These are phyloP conservation scores for Podilymbus podiceps DNA, from an alignment of 2,113 vertebrate genomes.

Conservation along the genomic window DNA sequence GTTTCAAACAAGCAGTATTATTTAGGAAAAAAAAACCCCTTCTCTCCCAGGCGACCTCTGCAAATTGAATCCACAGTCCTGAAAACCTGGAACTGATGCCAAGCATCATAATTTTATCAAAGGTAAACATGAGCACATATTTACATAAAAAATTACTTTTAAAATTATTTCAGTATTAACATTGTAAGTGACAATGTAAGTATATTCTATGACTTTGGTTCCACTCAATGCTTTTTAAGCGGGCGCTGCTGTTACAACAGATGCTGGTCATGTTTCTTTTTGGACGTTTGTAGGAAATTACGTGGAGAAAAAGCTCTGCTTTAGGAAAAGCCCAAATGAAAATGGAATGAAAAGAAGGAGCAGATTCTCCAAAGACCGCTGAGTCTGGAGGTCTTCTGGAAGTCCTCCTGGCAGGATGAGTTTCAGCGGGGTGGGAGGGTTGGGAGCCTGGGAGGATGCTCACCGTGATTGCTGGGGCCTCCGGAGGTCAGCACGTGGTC, in stretches of 20 bases:
- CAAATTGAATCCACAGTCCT: not conserved
- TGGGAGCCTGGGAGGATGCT: not conserved
- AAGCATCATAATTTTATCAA: not conserved
- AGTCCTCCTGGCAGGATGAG: fast-evolving
- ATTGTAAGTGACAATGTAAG: not conserved
- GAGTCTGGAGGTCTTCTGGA: not conserved
- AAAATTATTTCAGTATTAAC: not conserved
- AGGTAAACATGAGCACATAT: not conserved
- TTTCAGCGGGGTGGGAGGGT: not conserved
- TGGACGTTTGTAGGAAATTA: not conserved
- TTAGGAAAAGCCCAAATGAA: not conserved
- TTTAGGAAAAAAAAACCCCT: not conserved
- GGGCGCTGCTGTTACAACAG: not conserved
- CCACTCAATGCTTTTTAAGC: not conserved
- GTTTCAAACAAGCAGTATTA: not conserved
- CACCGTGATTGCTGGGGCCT: constrained; percentile 19
- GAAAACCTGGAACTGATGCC: not conserved
- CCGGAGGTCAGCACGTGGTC: constrained; percentile 43
- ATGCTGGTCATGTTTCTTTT: fast-evolving
- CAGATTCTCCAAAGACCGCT: not conserved
- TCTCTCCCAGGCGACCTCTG: not conserved
- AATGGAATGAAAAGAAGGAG: not conserved
- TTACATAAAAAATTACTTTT: not conserved
- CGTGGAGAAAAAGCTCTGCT: not conserved
- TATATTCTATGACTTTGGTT: not conserved